Evolutionary conservation across 53 echinoderm and acorn worm genomes (phyloP).

Genomic region (Mesocentrotus franciscanus): DNA sequence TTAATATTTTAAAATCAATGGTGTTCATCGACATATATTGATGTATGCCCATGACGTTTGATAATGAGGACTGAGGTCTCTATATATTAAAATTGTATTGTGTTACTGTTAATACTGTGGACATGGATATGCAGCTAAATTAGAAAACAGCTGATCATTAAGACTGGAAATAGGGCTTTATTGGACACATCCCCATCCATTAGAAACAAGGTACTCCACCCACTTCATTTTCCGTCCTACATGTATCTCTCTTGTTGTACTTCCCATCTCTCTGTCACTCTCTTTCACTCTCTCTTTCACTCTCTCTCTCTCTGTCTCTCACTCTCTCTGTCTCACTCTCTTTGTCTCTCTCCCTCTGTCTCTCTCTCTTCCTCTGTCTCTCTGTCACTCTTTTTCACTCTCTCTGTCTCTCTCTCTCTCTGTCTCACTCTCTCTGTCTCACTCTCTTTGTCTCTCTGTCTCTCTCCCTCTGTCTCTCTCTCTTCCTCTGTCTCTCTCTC

Average conservation of each 20-base stretch:
- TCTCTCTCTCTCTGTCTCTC: not conserved
- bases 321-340: not conserved
- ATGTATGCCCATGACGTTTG: too few relatives aligned
- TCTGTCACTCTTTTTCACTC: not conserved
- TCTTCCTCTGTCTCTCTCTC: not conserved
- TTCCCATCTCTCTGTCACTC: not conserved
- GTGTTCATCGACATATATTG: too few relatives aligned
- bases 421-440: not conserved
- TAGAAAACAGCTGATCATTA: conserved; percentile 31
- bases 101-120: too few relatives aligned
- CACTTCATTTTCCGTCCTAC: not conserved
- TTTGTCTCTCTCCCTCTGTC: not conserved
- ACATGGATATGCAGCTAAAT: not conserved
- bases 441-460: not conserved
- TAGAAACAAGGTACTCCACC: conserved; percentile 35
- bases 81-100: too few relatives aligned
- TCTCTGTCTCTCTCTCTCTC: not conserved
- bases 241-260: not conserved
- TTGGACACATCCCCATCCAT: conserved; percentile 9
- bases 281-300: not conserved
- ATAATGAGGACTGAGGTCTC: too few relatives aligned
- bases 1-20: too few relatives aligned
- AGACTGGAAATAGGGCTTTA: conserved; percentile 30
- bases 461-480: too few relatives aligned
- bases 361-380: not conserved